phyloP scores from a whole-genome alignment of 2,888 invertebrate genomes.

The Lepidonotus clava region DNA sequence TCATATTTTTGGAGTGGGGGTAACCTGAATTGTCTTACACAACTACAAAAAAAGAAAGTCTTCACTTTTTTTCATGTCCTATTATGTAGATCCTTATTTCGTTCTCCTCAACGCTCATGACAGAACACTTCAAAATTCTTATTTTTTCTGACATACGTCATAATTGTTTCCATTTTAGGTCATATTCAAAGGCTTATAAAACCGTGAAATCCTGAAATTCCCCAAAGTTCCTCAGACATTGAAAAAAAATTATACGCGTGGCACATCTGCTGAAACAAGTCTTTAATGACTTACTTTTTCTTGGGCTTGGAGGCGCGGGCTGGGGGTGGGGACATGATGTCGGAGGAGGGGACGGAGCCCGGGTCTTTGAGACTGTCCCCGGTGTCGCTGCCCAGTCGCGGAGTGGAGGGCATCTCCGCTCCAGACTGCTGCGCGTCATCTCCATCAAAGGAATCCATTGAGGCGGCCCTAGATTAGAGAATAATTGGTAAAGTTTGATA shows the following conservation, averaged over 20 bases:
- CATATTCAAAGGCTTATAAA: too few relatives aligned
- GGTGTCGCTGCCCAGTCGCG: slow-evolving; percentile 68
- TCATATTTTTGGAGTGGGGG: too few relatives aligned
- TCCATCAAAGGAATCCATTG: slow-evolving; percentile 65
- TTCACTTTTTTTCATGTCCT: too few relatives aligned
- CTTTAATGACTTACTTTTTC: slow-evolving; percentile 11
- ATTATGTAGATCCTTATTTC: too few relatives aligned
- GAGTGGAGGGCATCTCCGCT: slow-evolving; percentile 63
- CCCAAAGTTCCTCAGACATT: neutral
- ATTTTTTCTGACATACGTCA: too few relatives aligned
- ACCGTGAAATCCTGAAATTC: neutral
- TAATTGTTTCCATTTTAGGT: too few relatives aligned
- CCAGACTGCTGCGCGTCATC: slow-evolving; percentile 67
- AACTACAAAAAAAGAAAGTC: too few relatives aligned
- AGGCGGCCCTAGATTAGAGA: slow-evolving; percentile 61
- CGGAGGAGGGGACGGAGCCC: slow-evolving; percentile 70
- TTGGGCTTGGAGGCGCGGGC: neutral
- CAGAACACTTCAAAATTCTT: too few relatives aligned
- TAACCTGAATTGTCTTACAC: too few relatives aligned
- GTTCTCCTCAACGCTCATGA: too few relatives aligned
- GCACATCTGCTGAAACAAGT: neutral
- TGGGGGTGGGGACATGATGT: slow-evolving; percentile 73
- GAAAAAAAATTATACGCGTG: neutral
- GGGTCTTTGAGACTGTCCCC: slow-evolving; percentile 71
- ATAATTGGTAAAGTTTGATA: neutral